Evolutionary conservation across 1,140 invertebrate species (phyloP), one percentile per base, ranked within the genome.

Genomic region (Saxidomus purpurata): DNA sequence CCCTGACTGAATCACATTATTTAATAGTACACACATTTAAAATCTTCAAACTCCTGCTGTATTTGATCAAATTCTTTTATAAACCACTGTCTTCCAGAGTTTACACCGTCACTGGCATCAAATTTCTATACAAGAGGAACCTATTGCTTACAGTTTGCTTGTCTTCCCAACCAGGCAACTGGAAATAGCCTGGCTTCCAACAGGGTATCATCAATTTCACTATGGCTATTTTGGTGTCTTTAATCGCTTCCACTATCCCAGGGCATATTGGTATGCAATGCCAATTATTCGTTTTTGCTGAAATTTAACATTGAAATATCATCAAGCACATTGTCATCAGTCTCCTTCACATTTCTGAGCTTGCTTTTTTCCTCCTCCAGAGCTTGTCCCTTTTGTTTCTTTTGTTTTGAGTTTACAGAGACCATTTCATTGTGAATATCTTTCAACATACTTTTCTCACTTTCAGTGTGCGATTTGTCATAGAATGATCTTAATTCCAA

Each of bases 241-340:
- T 43, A 0, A 38, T n/a, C n/a, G 61, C 22, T 38, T 34, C 52
- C 8, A 81, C 55, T 22, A 11, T 36, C 8, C 79, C 79, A 81
- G 79, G 79, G 31, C 63, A 81, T 81, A 52, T 52, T 81, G 55
- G 34, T 81, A 81, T 25, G 79, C 79, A 61, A 81, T 22, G 22
- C 52, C 0, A 81, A 28, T 61, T 40, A 81, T 28, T 81, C 79
- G n/a, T n/a, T n/a, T n/a, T n/a, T n/a, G n/a, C n/a, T n/a, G n/a
- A n/a, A n/a, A n/a, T 19, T 28, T 28, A 36, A 71, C 31, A 13
- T 19, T 38, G 19, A 71, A 40, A 71, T 13, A 40, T 38, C 43
- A 8, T 43, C 43, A 43, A 15, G 6, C 15, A n/a, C n/a, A n/a
- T n/a, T n/a, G n/a, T n/a, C n/a, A n/a, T n/a, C n/a, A n/a, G 43